Evolutionary conservation across 2,797 vertebrate genomes (phyloP), one percentile per base, ranked within the genome.

Genomic region (Pangasius larnaudii): DNA sequence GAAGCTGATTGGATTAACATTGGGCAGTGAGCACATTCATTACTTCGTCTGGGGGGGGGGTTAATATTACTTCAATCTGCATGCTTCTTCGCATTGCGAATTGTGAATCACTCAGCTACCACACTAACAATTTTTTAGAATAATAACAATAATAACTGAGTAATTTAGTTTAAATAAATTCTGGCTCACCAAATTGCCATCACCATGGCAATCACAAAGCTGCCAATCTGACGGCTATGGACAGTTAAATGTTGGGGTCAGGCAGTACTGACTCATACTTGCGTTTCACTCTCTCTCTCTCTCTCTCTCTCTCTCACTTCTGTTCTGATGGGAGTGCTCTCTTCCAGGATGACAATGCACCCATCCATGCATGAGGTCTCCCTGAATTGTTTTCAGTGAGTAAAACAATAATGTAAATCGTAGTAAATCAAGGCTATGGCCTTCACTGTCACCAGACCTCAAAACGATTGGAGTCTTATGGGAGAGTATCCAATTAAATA

Each of bases 131-230:
- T 33, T 22, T 49, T 51, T 51, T 33, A 46, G 24, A 93, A 92
- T 92, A 94, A 95, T 93, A 95, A 94, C 89, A 87, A 92, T 92
- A 94, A 95, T 93, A 95, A 94, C 89, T 86, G 90, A 89, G 87
- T 90, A 85, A 90, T 94, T 95, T 94, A 93, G 94, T 93, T 93
- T 89, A 95, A 94, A 93, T 93, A 39, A 39, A 39, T 39, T 39
- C 36, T 39, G 36, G 36, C 36, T 39, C 36, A 39, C 36, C 36
- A 87, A 95, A 81, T 81, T 61, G 24, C 79, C 79, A 81, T 81
- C 36, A 61, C 24, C 11, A 3, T 42, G 36, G n/a, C n/a, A n/a
- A n/a, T n/a, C n/a, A n/a, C n/a, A 93, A 89, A 36, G 61, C 91
- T 94, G 94, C 93, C 92, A 94, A 91, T 94, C 92, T 91, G 91